Evolutionary conservation across 2,113 vertebrate species (phyloP).

Genomic region (Pelecanoides urinatrix): DNA sequence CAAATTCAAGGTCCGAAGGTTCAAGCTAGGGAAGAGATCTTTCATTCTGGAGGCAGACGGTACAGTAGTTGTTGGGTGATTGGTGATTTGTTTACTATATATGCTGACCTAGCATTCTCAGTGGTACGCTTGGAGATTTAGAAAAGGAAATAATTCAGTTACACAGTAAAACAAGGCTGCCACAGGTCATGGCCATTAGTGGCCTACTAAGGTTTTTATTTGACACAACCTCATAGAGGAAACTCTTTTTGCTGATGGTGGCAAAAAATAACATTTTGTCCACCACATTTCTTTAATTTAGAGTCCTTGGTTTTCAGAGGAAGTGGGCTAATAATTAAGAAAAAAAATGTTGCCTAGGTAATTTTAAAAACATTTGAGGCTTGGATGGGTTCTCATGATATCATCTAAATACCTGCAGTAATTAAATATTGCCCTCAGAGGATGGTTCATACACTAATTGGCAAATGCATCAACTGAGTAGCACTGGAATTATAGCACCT

Average conservation of each 20-base stretch:
- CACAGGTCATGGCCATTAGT: slow-evolving; percentile 59
- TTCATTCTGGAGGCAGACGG: neutral
- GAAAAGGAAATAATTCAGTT: slow-evolving; percentile 53
- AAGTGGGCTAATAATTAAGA: neutral
- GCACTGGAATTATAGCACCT: neutral
- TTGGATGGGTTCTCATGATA: slow-evolving; percentile 59
- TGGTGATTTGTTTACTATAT: slow-evolving; percentile 22
- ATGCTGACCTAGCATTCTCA: slow-evolving; percentile 23
- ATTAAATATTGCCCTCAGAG: slow-evolving; percentile 63
- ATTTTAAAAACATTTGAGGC: slow-evolving; percentile 51
- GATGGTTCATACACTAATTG: slow-evolving; percentile 64
- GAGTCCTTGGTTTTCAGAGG: slow-evolving; percentile 38
- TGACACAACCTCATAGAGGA: slow-evolving; percentile 34
- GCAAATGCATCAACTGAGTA: neutral
- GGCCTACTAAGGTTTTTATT: slow-evolving; percentile 38
- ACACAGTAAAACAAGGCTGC: slow-evolving; percentile 34
- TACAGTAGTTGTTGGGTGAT: neutral
- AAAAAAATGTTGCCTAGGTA: neutral
- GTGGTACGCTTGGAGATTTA: neutral
- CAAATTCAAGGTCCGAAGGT: neutral
- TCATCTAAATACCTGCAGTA: slow-evolving; percentile 63
- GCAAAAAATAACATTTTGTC: slow-evolving; percentile 50
- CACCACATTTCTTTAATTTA: slow-evolving; percentile 59
- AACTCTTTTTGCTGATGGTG: slow-evolving; percentile 46
- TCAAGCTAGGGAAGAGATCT: neutral